Base-by-base conservation (phyloP, 2,797 vertebrate species). In the Threskiornis aethiopicus region DNA sequence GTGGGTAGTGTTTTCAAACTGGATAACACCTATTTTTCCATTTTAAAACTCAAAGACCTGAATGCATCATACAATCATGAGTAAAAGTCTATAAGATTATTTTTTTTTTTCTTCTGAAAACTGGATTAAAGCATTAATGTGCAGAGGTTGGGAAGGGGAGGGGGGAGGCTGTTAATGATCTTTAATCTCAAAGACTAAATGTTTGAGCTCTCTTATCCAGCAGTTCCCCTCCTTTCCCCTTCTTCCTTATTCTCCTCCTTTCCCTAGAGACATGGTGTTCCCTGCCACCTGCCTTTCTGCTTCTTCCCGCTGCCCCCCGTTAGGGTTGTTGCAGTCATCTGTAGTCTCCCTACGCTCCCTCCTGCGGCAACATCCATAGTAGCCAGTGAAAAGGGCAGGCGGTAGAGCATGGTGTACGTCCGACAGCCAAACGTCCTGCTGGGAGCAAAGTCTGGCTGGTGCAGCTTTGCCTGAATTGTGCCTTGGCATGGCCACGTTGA, bases 401-500 rank as follows among this genome's bases (percentile, higher is more conserved):
- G 1, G 6, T 22, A 6, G n/a, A 67, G 31, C 28, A 5, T 11
- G 44, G 49, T 41, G 9, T 17, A 2, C 25, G 19, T 37, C 35
- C 70, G 19, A 16, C 35, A 61, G 58, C 58, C 58, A 35, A 11
- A 11, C 0, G 0, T 17, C 28, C 51, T 67, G 21, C 35, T 37
- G 9, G 70, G 41, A 39, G 29, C 25, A 10, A 7, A 69, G 59
- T 25, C 39, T 5, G 16, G 6, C 41, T 4, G 13, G 6, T 31
- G 73, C 4, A 3, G 29, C 67, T 72, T 28, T 73, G 42, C 11
- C 24, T 28, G 14, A 54, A 6, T 31, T 22, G 44, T 51, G 16
- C 22, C 44, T 54, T 0, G 0, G 10, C 22, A 4, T 4, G n/a
- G 29, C 19, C 8, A 10, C 1, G 0, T 42, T 15, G 33, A 47